Conservation (phyloP, 2,797 vertebrate genomes). For the Ammospiza maritima region DNA sequence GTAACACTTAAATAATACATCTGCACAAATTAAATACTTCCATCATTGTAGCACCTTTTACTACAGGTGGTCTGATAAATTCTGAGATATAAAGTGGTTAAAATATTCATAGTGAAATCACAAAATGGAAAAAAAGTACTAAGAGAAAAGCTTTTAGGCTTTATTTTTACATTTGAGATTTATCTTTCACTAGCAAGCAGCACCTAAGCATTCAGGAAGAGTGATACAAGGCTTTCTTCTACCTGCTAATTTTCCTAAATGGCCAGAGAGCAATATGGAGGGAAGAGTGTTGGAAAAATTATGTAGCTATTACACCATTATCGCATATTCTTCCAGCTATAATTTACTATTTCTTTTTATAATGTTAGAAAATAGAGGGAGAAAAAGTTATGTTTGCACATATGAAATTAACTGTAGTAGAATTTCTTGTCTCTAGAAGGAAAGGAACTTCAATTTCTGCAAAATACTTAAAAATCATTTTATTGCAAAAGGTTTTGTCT, state of each 20-base stretch:
- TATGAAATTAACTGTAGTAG: not conserved
- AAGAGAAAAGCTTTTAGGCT: not conserved
- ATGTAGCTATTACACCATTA: fast-evolving
- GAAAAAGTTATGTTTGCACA: not conserved
- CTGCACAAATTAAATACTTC: not conserved
- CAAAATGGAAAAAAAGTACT: not conserved
- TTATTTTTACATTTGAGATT: not conserved
- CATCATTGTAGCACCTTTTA: not conserved
- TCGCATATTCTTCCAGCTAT: not conserved
- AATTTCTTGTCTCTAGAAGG: not conserved
- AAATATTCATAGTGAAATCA: not conserved
- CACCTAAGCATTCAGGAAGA: not conserved
- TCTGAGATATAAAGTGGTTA: not conserved
- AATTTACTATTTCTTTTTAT: not conserved
- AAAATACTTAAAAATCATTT: not conserved
- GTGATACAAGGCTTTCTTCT: not conserved
- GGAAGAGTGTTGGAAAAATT: not conserved
- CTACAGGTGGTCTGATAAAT: not conserved
- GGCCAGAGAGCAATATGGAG: not conserved
- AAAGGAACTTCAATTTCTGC: not conserved
- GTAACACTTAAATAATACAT: not conserved
- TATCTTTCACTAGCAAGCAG: not conserved
- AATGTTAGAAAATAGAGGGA: not conserved
- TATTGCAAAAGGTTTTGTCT: not conserved
- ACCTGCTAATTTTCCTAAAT: not conserved